A percentile compares a stretch with the other conserved stretches of the same genome.
Evolutionary conservation across 53 echinoderm and acorn worm genomes (phyloP).

Genomic region (Arbacia lixula): DNA sequence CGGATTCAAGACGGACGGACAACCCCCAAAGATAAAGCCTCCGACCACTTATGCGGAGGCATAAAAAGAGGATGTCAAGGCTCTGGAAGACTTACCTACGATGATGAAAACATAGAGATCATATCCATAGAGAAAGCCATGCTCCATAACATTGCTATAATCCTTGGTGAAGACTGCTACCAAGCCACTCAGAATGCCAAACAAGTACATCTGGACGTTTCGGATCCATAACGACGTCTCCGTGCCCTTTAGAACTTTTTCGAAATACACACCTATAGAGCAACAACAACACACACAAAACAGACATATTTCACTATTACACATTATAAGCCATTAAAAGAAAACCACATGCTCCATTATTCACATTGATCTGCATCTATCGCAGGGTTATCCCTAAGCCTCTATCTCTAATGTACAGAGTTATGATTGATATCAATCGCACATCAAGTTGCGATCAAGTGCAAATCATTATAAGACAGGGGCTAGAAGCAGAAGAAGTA

Average conservation of each 20-base stretch:
- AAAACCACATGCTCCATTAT: too few species aligned
- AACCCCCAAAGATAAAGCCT: not conserved
- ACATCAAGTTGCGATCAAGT: too few species aligned
- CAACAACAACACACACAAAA: too few species aligned
- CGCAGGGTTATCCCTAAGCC: too few species aligned
- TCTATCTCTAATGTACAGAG: too few species aligned
- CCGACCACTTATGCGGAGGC: not conserved
- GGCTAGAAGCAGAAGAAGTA: too few species aligned
- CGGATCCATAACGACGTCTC: constrained; percentile 94
- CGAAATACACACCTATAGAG: constrained; percentile 96
- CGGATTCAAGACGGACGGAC: not conserved
- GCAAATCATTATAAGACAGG: too few species aligned
- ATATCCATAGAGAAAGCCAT: constrained; percentile 92
- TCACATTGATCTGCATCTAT: too few species aligned
- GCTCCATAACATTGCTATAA: constrained; percentile 59
- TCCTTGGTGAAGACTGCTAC: constrained; percentile 84
- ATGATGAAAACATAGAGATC: constrained; percentile 73
- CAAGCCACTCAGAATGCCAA: constrained; percentile 86
- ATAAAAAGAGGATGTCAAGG: too few species aligned
- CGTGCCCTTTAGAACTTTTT: constrained; percentile 95
- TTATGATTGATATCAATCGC: too few species aligned
- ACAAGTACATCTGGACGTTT: constrained; percentile 97
- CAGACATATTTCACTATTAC: too few species aligned
- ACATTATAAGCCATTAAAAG: too few species aligned
- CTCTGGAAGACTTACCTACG: constrained; percentile 94